These are phyloP conservation scores for Eretmocerus hayati DNA, from an alignment of 2,888 invertebrate genomes.

Conservation along the genomic window DNA sequence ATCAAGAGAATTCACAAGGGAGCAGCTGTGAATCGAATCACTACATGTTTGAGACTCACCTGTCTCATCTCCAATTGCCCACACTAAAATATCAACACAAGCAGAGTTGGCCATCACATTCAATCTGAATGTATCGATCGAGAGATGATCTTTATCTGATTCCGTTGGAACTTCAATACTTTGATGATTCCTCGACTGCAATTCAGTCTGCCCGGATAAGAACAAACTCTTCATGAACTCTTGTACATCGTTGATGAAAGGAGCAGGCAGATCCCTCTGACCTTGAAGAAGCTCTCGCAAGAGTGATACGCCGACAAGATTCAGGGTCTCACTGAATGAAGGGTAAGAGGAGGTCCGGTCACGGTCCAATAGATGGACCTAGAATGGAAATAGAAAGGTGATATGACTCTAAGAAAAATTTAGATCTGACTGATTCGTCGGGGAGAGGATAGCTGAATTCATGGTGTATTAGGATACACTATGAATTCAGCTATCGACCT, in stretches of 20 bases:
- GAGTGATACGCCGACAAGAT: slow-evolving; percentile 86
- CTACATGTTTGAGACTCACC: no score
- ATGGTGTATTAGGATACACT: no score
- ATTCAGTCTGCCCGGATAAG: slow-evolving; percentile 85
- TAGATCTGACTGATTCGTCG: no score
- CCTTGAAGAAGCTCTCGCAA: slow-evolving; percentile 84
- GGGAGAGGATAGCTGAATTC: no score
- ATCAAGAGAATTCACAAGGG: no score
- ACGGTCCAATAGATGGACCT: no score
- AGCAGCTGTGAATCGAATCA: no score
- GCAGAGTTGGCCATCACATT: slow-evolving; percentile 96
- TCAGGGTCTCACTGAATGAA: slow-evolving; percentile 90
- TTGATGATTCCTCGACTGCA: slow-evolving; percentile 79
- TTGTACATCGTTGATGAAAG: slow-evolving; percentile 87
- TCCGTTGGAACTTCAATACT: slow-evolving; percentile 79
- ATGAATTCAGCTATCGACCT: no score
- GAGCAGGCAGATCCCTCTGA: slow-evolving; percentile 80
- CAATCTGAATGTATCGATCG: slow-evolving; percentile 85
- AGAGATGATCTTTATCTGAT: slow-evolving; percentile 69
- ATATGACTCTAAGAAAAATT: no score
- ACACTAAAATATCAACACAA: slow-evolving; percentile 93
- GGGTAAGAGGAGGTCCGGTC: slow-evolving; percentile 83
- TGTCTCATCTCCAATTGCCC: slow-evolving; percentile 96
- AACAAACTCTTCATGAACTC: slow-evolving; percentile 86
- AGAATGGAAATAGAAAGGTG: no score